These are phyloP conservation scores for Onychomys torridus DNA, from an alignment of 2,797 vertebrate species.

Conservation along the genomic window DNA sequence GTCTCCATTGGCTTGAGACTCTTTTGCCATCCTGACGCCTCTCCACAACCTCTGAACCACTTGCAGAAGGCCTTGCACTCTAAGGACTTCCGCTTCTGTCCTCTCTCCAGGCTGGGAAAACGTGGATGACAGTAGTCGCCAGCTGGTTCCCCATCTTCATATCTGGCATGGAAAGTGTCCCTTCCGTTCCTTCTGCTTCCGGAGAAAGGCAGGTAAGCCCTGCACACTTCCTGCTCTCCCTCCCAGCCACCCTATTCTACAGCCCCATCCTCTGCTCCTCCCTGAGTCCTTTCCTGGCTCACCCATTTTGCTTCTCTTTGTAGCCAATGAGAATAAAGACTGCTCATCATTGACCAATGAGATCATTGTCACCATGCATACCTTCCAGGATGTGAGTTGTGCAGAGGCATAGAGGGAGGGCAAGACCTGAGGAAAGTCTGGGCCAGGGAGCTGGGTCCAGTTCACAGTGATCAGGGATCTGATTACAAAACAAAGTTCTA, in stretches of 20 bases:
- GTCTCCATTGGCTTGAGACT: background rate
- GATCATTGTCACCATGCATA: constrained; percentile 84
- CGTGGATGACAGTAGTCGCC: constrained; percentile 79
- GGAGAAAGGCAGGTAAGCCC: constrained; percentile 81
- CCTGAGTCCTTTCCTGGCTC: background rate
- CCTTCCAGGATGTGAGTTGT: constrained; percentile 82
- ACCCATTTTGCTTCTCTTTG: constrained; percentile 34
- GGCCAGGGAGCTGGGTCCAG: background rate
- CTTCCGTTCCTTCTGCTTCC: constrained; percentile 84
- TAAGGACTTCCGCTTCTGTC: background rate
- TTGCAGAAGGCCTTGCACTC: background rate
- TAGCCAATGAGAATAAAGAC: constrained; percentile 74
- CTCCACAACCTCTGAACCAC: background rate
- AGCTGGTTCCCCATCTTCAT: constrained; percentile 82
- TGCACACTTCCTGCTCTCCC: too few species aligned
- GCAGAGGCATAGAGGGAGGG: background rate
- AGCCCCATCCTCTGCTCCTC: background rate
- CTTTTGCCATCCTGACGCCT: background rate
- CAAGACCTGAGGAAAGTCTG: background rate
- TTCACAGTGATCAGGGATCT: too few species aligned
- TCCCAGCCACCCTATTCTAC: background rate
- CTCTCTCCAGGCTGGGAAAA: constrained; percentile 83
- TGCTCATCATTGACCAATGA: constrained; percentile 72
- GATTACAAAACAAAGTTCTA: background rate
- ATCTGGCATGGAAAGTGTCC: constrained; percentile 84